Percentiles rank a stretch among this genome's conserved stretches.
Conservation (phyloP, 2,888 invertebrate species). For the Agrotis ipsilon region DNA sequence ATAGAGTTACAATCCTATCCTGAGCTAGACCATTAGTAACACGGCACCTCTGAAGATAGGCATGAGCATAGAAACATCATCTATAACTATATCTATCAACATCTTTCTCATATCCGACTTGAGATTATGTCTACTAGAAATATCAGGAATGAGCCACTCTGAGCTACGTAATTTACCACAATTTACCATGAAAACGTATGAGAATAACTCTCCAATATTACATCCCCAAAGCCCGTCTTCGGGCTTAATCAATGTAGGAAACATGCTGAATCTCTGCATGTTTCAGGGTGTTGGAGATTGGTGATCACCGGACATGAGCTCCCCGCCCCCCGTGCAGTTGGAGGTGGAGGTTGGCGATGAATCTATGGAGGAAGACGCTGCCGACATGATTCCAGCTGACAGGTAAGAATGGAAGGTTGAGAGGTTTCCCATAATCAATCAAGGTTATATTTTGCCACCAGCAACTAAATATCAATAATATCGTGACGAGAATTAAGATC, state of each 20-base stretch:
- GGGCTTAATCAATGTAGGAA: background rate
- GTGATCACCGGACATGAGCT: constrained; percentile 82
- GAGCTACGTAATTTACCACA: no score
- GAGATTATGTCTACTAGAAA: no score
- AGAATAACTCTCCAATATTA: no score
- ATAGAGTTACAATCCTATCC: background rate
- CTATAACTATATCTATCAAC: no score
- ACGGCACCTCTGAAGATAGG: background rate
- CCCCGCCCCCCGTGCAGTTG: constrained; percentile 85
- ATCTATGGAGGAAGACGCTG: constrained; percentile 85
- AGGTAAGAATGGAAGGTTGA: constrained; percentile 74
- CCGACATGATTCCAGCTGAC: constrained; percentile 84
- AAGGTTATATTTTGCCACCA: no score
- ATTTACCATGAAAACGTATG: no score
- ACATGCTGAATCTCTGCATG: background rate
- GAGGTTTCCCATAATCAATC: background rate
- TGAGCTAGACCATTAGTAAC: background rate
- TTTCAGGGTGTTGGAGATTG: constrained; percentile 64
- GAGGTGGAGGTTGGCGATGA: constrained; percentile 87
- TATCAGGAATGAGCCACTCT: no score
- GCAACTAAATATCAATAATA: background rate
- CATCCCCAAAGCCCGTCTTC: no score
- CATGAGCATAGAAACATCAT: background rate
- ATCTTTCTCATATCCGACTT: background rate
- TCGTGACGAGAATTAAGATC: background rate